Percentiles rank a stretch among this genome's conserved stretches.
phyloP scores from a whole-genome alignment of 2,888 invertebrate species.

The Sinhomidia bicolor region DNA sequence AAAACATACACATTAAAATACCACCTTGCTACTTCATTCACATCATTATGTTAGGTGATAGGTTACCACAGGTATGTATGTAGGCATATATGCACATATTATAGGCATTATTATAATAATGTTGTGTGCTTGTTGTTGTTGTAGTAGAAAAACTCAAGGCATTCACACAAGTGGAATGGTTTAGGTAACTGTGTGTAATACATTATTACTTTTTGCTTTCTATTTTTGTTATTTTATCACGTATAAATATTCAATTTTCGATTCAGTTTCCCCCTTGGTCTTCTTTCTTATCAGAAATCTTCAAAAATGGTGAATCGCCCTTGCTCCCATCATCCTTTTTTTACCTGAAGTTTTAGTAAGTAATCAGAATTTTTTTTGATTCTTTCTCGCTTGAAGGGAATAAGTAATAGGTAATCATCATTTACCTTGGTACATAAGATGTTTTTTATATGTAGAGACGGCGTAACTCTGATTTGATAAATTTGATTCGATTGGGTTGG shows the following conservation, averaged over 20 bases:
- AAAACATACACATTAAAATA: conserved; percentile 45
- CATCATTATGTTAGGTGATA: background rate
- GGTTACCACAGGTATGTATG: background rate
- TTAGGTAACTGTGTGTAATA: background rate
- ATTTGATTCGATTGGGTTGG: conserved; percentile 46
- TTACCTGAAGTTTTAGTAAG: conserved; percentile 19
- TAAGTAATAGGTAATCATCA: background rate
- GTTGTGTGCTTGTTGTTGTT: too few species aligned
- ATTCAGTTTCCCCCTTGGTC: conserved; percentile 47
- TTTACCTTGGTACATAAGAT: background rate
- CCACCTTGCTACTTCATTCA: conserved; percentile 32
- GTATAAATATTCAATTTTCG: conserved; percentile 73
- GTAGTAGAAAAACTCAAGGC: too few species aligned
- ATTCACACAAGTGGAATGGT: background rate
- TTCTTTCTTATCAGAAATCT: conserved; percentile 60
- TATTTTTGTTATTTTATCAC: conserved; percentile 17
- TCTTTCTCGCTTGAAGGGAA: background rate
- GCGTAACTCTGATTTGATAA: conserved; percentile 40
- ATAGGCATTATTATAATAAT: background rate
- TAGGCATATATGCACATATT: background rate
- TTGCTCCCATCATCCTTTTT: conserved; percentile 45
- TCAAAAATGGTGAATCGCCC: conserved; percentile 52
- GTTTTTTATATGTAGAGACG: too few species aligned
- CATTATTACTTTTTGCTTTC: conserved; percentile 43
- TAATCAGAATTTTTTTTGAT: background rate